Percentiles rank a stretch among this genome's conserved stretches.
These are phyloP conservation scores for Eutolmus rufibarbis DNA, from an alignment of 2,888 invertebrate genomes.

Conservation along the genomic window DNA sequence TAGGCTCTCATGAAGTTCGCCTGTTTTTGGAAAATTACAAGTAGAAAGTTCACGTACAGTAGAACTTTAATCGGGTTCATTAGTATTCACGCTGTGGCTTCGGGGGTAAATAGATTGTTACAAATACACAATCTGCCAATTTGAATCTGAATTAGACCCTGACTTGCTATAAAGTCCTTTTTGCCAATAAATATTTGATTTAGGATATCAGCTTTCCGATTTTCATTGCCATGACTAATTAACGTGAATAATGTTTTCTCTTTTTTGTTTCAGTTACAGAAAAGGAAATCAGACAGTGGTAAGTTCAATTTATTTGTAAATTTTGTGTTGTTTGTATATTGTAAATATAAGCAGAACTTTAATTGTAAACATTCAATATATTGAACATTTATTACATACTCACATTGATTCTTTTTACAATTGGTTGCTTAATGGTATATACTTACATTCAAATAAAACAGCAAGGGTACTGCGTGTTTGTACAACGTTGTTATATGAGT, in stretches of 20 bases:
- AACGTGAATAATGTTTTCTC: slow-evolving; percentile 43
- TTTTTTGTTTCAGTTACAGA: slow-evolving; percentile 80
- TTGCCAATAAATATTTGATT: not conserved
- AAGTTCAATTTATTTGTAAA: slow-evolving; percentile 61
- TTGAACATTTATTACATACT: not conserved
- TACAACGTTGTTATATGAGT: no score
- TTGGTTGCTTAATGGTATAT: not conserved
- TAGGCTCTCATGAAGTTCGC: not conserved
- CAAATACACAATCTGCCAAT: not conserved
- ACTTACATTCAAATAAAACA: not conserved
- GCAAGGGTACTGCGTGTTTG: no score
- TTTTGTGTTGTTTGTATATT: not conserved
- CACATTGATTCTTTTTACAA: not conserved
- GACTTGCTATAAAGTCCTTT: not conserved
- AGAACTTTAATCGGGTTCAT: not conserved
- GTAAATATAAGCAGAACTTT: not conserved
- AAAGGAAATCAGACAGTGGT: slow-evolving; percentile 89
- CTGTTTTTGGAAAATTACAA: not conserved
- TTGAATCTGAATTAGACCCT: not conserved
- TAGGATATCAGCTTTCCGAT: not conserved
- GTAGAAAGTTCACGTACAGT: not conserved
- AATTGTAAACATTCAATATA: not conserved
- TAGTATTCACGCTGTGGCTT: not conserved
- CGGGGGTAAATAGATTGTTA: not conserved
- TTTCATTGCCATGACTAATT: not conserved